A percentile compares a stretch with the other conserved stretches of the same genome.
Evolutionary conservation across 2,113 vertebrate species (phyloP).

Genomic region (Cricetomys ansorgei): DNA sequence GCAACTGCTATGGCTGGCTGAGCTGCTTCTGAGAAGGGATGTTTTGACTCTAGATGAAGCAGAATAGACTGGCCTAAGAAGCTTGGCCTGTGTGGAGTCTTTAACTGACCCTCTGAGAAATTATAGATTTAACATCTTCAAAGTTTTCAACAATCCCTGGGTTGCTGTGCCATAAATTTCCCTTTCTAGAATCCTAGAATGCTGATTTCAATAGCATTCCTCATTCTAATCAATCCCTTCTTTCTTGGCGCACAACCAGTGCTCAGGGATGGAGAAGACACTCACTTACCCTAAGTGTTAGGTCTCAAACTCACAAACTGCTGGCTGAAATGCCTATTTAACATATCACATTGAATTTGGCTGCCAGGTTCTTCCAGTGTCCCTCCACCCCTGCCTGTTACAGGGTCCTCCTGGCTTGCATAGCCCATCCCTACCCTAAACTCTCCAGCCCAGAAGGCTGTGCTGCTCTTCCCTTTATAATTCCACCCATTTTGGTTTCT

Average conservation of each 20-base stretch:
- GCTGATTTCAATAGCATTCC: neutral
- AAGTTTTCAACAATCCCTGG: no score
- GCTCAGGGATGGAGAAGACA: neutral
- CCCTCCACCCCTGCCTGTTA: no score
- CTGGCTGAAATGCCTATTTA: no score
- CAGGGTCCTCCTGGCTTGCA: no score
- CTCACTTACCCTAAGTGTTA: no score
- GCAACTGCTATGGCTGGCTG: rapidly evolving
- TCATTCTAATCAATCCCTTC: rapidly evolving
- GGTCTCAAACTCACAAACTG: no score
- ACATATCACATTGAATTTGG: no score
- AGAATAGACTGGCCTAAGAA: neutral
- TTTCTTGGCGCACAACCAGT: neutral
- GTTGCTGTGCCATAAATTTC: neutral
- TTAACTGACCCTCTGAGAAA: neutral
- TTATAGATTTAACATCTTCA: neutral
- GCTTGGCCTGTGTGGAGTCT: neutral
- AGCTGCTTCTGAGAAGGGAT: neutral
- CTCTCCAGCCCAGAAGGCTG: no score
- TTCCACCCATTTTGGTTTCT: no score
- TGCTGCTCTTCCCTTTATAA: no score
- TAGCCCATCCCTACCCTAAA: no score
- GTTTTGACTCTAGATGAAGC: neutral
- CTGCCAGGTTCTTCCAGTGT: no score
- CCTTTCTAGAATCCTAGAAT: neutral